phyloP scores from a whole-genome alignment of 2,113 vertebrate genomes.

The Apaloderma vittatum region DNA sequence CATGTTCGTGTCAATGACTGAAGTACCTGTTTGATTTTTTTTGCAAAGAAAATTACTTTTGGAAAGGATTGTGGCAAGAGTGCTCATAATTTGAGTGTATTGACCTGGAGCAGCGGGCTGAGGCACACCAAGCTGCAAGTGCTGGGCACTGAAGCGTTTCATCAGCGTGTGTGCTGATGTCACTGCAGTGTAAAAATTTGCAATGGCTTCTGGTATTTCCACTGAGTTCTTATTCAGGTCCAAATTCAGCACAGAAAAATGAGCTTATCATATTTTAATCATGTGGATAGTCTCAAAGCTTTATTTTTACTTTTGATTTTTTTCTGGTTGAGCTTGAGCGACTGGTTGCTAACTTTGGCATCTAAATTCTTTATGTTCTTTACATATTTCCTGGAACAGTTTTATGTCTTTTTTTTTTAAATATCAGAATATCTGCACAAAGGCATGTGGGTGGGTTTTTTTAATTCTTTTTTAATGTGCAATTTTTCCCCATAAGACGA shows the following conservation, averaged over 20 bases:
- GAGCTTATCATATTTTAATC: background rate
- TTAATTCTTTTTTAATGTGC: background rate
- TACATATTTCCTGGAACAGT: background rate
- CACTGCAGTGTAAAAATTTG: background rate
- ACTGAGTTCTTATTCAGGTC: background rate
- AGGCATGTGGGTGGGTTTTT: rapidly evolving
- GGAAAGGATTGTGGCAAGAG: background rate
- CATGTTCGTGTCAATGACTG: background rate
- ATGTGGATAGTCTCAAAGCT: rapidly evolving
- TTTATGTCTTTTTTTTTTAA: background rate
- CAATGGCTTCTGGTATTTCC: constrained; percentile 5
- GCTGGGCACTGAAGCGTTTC: background rate
- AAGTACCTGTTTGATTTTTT: background rate
- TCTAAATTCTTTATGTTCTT: background rate
- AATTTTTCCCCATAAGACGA: background rate
- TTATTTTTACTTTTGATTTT: constrained; percentile 1
- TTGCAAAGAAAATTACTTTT: background rate
- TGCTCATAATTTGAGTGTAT: background rate
- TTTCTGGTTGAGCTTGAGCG: constrained; percentile 2
- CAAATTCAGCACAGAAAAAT: background rate
- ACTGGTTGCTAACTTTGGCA: background rate
- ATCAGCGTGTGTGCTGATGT: background rate
- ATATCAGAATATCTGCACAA: background rate
- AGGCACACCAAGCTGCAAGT: background rate
- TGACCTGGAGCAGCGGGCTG: rapidly evolving